These are phyloP conservation scores for Trissolcus japonicus DNA, from an alignment of 2,888 invertebrate genomes.

Conservation along the genomic window DNA sequence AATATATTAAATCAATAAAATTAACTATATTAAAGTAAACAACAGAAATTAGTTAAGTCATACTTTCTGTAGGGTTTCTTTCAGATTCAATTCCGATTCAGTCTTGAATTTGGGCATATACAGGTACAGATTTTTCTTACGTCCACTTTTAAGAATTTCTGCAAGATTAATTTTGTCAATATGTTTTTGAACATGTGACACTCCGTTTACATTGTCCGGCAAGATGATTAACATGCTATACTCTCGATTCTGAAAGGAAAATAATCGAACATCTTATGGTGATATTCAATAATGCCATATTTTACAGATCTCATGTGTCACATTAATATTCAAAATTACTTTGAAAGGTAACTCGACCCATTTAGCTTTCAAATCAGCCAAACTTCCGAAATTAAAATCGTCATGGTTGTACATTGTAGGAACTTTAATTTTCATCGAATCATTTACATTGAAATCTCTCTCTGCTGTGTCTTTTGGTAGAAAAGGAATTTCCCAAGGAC, in stretches of 20 bases:
- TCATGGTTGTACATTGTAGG: conserved; percentile 84
- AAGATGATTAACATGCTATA: background rate
- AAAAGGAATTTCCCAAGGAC: conserved; percentile 85
- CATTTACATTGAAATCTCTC: conserved; percentile 81
- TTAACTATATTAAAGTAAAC: background rate
- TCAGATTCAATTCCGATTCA: background rate
- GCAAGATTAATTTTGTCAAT: background rate
- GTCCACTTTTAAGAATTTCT: background rate
- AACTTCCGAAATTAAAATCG: conserved; percentile 58
- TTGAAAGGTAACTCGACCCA: conserved; percentile 85
- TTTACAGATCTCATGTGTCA: background rate
- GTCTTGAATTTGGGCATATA: background rate
- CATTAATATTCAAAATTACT: conserved; percentile 62
- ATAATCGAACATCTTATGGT: background rate
- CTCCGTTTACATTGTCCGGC: background rate
- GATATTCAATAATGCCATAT: background rate
- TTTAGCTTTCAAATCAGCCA: conserved; percentile 78
- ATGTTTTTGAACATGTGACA: background rate
- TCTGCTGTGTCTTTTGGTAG: conserved; percentile 78
- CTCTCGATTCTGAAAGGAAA: background rate
- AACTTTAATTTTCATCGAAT: conserved; percentile 78
- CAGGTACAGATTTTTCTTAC: background rate
- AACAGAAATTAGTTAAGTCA: background rate
- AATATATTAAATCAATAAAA: background rate
- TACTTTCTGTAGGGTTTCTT: background rate